Evolutionary conservation across 1,140 invertebrate genomes (phyloP), one percentile per base, ranked within the genome.

Genomic region (Mercenaria mercenaria): DNA sequence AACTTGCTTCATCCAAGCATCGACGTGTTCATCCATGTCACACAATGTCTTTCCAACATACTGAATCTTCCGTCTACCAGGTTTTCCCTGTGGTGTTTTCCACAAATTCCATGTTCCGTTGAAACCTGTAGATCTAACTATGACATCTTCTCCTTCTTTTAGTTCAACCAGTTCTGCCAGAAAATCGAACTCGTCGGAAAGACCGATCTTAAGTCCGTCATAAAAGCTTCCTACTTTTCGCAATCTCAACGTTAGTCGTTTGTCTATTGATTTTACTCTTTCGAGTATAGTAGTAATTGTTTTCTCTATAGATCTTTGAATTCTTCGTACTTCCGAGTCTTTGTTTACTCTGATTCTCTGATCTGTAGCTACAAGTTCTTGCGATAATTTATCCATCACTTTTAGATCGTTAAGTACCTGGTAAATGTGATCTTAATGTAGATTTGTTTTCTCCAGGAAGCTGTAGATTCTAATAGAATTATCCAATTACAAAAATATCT

Each of bases 151-250:
- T 32, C 18, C 32, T 64, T 88, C 77, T 18, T 61, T 23, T 52
- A 88, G 26, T 6, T 59, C 3, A 29, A 64, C n/a, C 26, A 88
- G 37, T 26, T 88, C 86, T 43, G 37, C 41, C 26, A 88, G 76
- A 29, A 47, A 88, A 74, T 88, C 86, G 67, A 88, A 88, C 47
- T 88, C 76, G 69, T 88, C 86, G 41, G 77, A 61, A 13, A 81
- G 13, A 23, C 43, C 43, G 20, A 88, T 52, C 69, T 88, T 82
- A 26, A 88, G 50, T 20, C 47, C 86, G 32, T 18, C 13, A 29
- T 81, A 81, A 56, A 80, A 88, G 47, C 86, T 72, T 67, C 86
- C 86, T 15, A 88, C 86, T 1, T 29, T 23, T 37, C 61, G 37
- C 39, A 88, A 39, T 43, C 43, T 88, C n/a, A 50, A 29, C 4